Evolutionary conservation across 2,797 vertebrate genomes (phyloP), one percentile per base, ranked within the genome.

Genomic region (Falco concolor): DNA sequence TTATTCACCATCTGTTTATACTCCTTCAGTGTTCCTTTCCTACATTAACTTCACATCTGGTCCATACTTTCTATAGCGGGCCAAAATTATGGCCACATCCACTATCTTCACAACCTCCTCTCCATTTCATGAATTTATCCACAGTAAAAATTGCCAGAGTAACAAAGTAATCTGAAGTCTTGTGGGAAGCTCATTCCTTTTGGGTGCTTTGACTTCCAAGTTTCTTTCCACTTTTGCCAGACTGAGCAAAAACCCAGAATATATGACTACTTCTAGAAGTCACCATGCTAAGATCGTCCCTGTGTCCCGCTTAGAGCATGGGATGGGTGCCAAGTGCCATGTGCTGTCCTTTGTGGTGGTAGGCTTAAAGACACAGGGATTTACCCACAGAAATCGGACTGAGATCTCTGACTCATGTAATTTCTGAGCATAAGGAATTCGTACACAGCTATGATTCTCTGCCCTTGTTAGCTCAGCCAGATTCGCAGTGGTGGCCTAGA

Each of bases 1-100:
- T 97, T 96, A 96, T 90, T 93, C 16, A 4, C 92, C 92, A 96
- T 96, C 93, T 96, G 95, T 93, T 96, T 96, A 90, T 94, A 84
- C 74, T 95, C 64, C 70, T 84, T 87, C 70, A 87, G 12, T 36
- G 64, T 80, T 92, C 52, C 72, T 89, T 81, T 93, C 81, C 72
- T 90, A 89, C 74, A 87, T 92, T 90, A 94, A 89, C 67, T 89
- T 95, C 52, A 96, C 93, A 95, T 96, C 92, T 96, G 95, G 84
- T 94, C 84, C 56, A 64, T 70, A 74, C 52, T 89, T 93, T 74
- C 77, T 74, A 42, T 25, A 79, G 45, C 40, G 92, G 81, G 17
- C 70, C 75, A 92, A 87, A 94, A 90, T 90, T 87, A 84, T 27
- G 28, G 86, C 74, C 57, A 92, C 77, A 70, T 87, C 56, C 56